Conservation (phyloP, 2,888 invertebrate species). For the Tetranychus piercei region DNA sequence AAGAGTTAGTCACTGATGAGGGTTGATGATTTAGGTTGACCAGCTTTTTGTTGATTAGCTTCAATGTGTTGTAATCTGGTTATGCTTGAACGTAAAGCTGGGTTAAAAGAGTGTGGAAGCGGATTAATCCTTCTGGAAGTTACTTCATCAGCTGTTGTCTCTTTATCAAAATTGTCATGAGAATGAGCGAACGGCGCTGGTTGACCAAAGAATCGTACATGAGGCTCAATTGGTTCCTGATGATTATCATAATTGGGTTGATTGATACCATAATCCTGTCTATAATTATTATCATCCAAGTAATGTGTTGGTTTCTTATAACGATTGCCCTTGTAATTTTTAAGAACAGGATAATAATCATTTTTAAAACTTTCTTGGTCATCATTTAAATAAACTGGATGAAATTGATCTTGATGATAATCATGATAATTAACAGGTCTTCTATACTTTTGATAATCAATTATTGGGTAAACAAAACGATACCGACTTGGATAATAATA, state of each 20-base stretch:
- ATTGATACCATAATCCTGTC: neutral
- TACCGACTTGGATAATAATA: neutral
- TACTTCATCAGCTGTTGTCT: neutral
- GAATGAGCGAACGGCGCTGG: neutral
- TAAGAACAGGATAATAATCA: neutral
- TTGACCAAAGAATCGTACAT: slow-evolving; percentile 4
- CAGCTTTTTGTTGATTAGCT: neutral
- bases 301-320: neutral
- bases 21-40: neutral
- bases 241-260: neutral
- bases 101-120: neutral
- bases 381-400: neutral
- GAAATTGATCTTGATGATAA: neutral
- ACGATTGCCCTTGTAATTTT: neutral
- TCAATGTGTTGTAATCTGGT: slow-evolving; percentile 6
- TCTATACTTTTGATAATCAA: neutral
- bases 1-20: neutral
- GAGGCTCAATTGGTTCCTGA: neutral
- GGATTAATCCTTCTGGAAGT: neutral
- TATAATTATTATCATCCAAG: neutral
- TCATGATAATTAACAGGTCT: neutral
- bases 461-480: neutral
- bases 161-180: slow-evolving; percentile 3
- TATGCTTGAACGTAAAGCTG: neutral
- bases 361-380: neutral